Base-by-base conservation (phyloP, 2,888 invertebrate genomes). In the Metopia argyrocephala region DNA sequence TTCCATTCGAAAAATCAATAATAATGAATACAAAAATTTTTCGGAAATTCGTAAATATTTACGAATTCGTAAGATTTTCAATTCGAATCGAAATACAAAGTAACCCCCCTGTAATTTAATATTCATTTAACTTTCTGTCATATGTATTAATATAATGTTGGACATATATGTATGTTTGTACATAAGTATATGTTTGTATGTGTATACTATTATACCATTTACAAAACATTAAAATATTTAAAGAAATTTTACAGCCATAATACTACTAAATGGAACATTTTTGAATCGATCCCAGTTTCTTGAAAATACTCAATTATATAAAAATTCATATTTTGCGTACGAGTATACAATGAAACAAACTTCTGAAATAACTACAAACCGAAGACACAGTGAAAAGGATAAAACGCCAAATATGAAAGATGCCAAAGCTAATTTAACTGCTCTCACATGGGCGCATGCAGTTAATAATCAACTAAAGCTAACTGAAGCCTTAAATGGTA, bases 391-490 rank as follows among this genome's bases (percentile, higher is more conserved):
- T 52, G 28, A 38, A 0, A 38, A n/a, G n/a, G n/a, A n/a, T n/a
- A n/a, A n/a, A n/a, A n/a, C n/a, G n/a, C n/a, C n/a, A 3, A 20
- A 28, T 5, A 25, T 2, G 5, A 9, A 28, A 23, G 12, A 5
- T 12, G 4, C 92, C 91, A 66, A 52, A 61, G 12, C n/a, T 69
- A 95, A 96, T 88, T 91, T 96, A 66, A 94, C 95, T 0, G 92
- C 92, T 76, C 91, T 97, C 27, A 94, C 93, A 21, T 97, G 97
- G 97, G 95, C 94, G 0, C 97, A 97, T 90, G 96, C 95, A 38
- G 96, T 96, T 52, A 97, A 97, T 89, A 94, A 93, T 84, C 92
- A 92, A 86, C 91, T 91, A 0, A 91, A 93, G 81, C 91, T 97
- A 46, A 89, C 92, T 6, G 91, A 92, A 1, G 93, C 94, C 46